phyloP scores from a whole-genome alignment of 2,113 vertebrate genomes.

The Sceloporus tristichus region DNA sequence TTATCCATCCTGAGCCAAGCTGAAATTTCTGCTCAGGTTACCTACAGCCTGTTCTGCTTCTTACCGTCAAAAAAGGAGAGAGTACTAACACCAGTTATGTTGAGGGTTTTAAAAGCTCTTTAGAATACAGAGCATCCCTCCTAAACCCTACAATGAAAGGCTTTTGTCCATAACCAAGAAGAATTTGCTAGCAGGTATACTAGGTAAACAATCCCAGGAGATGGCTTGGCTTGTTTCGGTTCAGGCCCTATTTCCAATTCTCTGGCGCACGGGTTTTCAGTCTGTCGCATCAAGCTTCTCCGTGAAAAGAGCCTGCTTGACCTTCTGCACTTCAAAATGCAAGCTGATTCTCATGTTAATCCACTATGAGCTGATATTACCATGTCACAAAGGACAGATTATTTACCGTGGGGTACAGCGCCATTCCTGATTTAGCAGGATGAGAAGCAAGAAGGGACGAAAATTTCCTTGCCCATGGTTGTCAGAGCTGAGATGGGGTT shows the following conservation, averaged over 20 bases:
- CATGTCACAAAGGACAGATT: neutral
- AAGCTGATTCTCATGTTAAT: neutral
- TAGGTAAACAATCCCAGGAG: neutral
- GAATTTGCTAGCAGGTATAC: neutral
- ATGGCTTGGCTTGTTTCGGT: neutral
- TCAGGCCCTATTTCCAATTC: neutral
- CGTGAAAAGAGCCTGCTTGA: neutral
- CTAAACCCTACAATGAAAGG: neutral
- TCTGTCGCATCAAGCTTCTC: neutral
- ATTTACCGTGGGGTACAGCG: neutral
- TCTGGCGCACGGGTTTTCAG: neutral
- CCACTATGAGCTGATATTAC: neutral
- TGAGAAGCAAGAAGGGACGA: neutral
- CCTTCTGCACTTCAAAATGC: neutral
- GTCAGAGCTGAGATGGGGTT: neutral
- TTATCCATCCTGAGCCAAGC: neutral
- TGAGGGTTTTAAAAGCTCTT: neutral
- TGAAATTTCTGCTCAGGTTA: neutral
- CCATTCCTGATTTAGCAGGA: neutral
- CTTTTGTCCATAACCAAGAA: neutral
- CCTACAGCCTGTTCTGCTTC: neutral
- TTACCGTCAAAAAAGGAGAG: too few species aligned
- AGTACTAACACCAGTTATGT: too few species aligned
- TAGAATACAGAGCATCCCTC: neutral
- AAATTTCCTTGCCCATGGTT: neutral